These are phyloP conservation scores for Setophaga coronata DNA, from an alignment of 2,113 vertebrate species.

Conservation along the genomic window DNA sequence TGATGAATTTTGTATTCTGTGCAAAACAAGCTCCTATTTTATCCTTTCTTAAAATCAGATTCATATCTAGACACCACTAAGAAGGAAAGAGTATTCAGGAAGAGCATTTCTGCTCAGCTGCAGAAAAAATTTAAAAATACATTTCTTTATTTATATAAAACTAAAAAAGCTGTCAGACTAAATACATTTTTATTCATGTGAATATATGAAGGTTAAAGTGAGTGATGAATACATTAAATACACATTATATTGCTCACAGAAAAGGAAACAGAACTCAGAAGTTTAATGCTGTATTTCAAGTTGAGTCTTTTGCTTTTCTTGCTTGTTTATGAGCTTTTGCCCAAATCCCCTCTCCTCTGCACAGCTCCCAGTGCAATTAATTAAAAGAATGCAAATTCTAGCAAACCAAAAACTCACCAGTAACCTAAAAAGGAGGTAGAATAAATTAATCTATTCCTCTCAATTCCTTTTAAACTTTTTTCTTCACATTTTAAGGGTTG, in stretches of 20 bases:
- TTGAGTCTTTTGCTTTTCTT: not conserved
- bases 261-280: not conserved
- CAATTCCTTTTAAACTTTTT: not conserved
- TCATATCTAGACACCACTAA: not conserved
- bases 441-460: not conserved
- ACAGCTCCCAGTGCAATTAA: conserved; percentile 30
- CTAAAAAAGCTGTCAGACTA: not conserved
- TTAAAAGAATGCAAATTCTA: conserved; percentile 41
- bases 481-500: not conserved
- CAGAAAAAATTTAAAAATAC: not conserved
- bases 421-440: not conserved
- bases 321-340: not conserved
- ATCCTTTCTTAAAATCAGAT: not conserved
- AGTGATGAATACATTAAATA: not conserved
- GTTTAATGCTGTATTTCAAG: not conserved
- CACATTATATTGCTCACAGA: not conserved
- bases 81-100: not conserved
- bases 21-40: not conserved
- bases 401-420: not conserved
- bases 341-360: not conserved
- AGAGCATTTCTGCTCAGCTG: not conserved
- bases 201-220: not conserved
- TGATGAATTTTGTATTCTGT: not conserved
- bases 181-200: not conserved
- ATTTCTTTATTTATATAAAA: not conserved